These are phyloP conservation scores for Orthosia cruda DNA, from an alignment of 2,888 invertebrate genomes.

Conservation along the genomic window DNA sequence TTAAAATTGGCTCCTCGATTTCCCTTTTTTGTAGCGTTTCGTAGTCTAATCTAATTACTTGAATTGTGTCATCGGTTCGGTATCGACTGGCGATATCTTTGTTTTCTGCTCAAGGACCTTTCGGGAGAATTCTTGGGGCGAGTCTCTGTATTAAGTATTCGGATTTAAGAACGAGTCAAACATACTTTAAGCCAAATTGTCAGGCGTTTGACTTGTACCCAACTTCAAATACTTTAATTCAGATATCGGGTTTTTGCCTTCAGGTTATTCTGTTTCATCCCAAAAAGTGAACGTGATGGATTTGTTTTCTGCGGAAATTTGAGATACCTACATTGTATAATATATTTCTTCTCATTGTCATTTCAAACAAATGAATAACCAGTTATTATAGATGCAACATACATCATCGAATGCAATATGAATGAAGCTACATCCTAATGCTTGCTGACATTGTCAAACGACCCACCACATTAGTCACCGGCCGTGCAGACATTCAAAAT, in stretches of 20 bases:
- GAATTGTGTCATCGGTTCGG: constrained; percentile 33
- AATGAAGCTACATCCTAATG: constrained; percentile 30
- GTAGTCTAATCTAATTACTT: constrained; percentile 48
- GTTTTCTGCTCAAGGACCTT: not conserved
- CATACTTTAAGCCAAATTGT: no score
- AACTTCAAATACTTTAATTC: no score
- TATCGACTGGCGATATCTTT: constrained; percentile 35
- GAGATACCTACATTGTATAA: not conserved
- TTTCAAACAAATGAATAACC: constrained; percentile 2
- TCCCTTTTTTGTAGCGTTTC: constrained; percentile 30
- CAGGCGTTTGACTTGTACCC: no score
- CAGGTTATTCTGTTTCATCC: not conserved
- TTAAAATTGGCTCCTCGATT: constrained; percentile 39
- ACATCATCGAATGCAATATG: constrained; percentile 1
- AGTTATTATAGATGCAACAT: constrained; percentile 5
- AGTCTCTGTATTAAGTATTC: no score
- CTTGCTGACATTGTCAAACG: constrained; percentile 38
- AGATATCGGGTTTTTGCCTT: not conserved
- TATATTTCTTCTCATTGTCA: not conserved
- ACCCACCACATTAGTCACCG: constrained; percentile 43
- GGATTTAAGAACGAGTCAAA: no score
- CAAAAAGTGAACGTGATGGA: not conserved
- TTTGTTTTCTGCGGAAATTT: not conserved
- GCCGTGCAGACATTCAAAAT: constrained; percentile 52
- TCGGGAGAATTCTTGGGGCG: not conserved